Evolutionary conservation across 2,113 vertebrate species (phyloP).

Genomic region (Monopterus albus): DNA sequence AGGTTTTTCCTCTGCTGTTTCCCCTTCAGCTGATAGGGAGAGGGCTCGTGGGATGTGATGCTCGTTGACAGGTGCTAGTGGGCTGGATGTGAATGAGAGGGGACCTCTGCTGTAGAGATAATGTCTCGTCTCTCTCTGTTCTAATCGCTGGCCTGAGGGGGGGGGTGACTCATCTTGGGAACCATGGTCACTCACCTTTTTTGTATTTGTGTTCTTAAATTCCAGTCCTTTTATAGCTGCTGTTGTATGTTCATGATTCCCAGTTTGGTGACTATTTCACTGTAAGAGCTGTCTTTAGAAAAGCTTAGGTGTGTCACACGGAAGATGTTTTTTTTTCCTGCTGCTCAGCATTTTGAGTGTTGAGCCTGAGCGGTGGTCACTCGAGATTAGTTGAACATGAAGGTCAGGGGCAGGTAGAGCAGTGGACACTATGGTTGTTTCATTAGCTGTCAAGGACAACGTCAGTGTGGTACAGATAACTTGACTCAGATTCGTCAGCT

Average conservation of each 20-base stretch:
- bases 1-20: constrained; percentile 51
- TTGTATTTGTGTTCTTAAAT: constrained; percentile 10
- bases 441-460: constrained; percentile 16
- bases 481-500: neutral
- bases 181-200: constrained; percentile 9
- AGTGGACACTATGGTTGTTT: constrained; percentile 30
- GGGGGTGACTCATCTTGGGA: constrained; percentile 60
- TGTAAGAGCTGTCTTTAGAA: neutral
- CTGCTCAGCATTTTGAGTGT: constrained; percentile 37
- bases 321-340: constrained; percentile 4
- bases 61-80: constrained; percentile 70
- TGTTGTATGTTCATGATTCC: neutral
- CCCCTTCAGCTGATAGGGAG: constrained; percentile 42
- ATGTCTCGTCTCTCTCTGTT: constrained; percentile 51
- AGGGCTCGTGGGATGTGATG: constrained; percentile 58
- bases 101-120: constrained; percentile 63
- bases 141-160: constrained; percentile 60
- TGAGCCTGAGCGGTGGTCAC: constrained; percentile 31
- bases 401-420: constrained; percentile 20
- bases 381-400: constrained; percentile 38
- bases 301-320: constrained; percentile 5
- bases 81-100: constrained; percentile 51
- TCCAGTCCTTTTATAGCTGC: neutral
- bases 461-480: neutral
- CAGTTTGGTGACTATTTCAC: neutral